These are phyloP conservation scores for Periparus ater DNA, from an alignment of 2,797 vertebrate genomes.

Conservation along the genomic window DNA sequence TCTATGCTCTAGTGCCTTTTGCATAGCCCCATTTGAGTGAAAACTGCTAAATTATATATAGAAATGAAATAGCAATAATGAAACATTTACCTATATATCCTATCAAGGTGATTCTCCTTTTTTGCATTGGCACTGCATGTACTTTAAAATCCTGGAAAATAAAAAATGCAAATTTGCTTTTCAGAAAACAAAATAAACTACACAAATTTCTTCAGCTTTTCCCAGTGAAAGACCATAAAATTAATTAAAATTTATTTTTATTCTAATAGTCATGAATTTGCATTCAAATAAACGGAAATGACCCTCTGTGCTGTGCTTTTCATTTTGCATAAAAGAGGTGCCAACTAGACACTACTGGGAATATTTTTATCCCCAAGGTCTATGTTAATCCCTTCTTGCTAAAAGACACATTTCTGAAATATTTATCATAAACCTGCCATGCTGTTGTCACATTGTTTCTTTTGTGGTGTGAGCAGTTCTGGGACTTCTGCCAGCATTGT, in stretches of 20 bases:
- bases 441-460: constrained; percentile 45
- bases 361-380: constrained; percentile 17
- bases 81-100: not conserved
- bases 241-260: constrained; percentile 11
- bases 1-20: not conserved
- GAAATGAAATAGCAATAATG: not conserved
- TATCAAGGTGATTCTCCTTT: not conserved
- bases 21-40: not conserved
- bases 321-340: not conserved
- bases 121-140: not conserved
- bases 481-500: constrained; percentile 50
- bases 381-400: not conserved
- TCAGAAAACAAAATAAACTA: not conserved
- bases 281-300: not conserved
- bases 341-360: not conserved
- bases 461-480: not conserved
- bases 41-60: not conserved
- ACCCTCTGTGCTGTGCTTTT: not conserved
- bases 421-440: constrained; percentile 48
- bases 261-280: not conserved
- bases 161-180: not conserved
- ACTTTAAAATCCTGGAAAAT: not conserved
- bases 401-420: constrained; percentile 39
- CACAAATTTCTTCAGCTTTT: not conserved
- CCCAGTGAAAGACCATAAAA: not conserved